phyloP scores from a whole-genome alignment of 2,113 vertebrate species.

The Mus spicilegus region DNA sequence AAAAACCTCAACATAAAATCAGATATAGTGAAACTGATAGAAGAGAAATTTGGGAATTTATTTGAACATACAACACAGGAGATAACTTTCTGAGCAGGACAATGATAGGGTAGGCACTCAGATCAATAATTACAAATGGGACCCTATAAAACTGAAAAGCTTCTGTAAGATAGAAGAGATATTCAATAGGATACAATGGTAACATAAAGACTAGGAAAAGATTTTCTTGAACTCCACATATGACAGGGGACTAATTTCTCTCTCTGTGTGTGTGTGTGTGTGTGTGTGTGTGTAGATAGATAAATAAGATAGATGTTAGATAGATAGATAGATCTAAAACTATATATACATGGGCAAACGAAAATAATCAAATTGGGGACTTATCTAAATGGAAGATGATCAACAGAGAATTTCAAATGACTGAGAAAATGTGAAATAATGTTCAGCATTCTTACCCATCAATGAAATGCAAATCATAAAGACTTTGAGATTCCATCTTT shows the following conservation, averaged over 20 bases:
- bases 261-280: too few species aligned
- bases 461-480: neutral
- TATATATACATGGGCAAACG: neutral
- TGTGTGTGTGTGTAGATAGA: too few species aligned
- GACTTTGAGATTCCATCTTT: neutral
- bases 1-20: neutral
- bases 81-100: too few species aligned
- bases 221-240: neutral
- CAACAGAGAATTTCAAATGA: neutral
- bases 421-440: neutral
- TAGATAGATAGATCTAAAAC: neutral
- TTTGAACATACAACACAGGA: neutral
- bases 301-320: too few species aligned
- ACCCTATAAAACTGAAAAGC: neutral
- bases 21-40: neutral
- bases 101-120: neutral
- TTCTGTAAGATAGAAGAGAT: neutral
- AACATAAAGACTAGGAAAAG: neutral
- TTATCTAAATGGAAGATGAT: neutral
- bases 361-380: neutral
- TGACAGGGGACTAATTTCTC: too few species aligned
- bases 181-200: neutral
- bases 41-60: neutral
- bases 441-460: neutral
- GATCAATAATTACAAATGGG: neutral